A percentile compares a stretch with the other conserved stretches of the same genome.
Conservation (phyloP, 92 coral and sea anemone genomes). For the Nematostella vectensis region DNA sequence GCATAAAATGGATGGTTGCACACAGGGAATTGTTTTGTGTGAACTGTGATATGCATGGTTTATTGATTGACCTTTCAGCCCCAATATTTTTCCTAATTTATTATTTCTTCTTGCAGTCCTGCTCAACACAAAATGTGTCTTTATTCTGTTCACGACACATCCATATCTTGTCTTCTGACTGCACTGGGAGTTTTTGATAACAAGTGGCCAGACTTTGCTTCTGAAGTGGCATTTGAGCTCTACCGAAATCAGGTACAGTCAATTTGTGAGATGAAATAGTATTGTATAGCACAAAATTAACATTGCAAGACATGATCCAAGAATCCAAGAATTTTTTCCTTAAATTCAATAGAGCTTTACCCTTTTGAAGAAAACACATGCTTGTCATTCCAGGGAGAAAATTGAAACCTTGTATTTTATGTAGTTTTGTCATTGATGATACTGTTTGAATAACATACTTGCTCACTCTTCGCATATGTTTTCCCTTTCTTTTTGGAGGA, state of each 20-base stretch:
- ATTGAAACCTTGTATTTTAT: no score
- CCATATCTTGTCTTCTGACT: constrained; percentile 48
- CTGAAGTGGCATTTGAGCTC: constrained; percentile 71
- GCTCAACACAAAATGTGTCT: constrained; percentile 57
- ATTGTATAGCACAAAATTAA: no score
- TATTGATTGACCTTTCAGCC: no score
- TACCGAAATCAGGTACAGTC: constrained; percentile 68
- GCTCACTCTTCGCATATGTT: background rate
- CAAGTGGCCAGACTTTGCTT: constrained; percentile 85
- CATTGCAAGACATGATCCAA: background rate
- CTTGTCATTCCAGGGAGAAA: no score
- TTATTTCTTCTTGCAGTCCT: constrained; percentile 9
- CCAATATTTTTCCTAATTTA: no score
- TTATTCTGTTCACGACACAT: constrained; percentile 79
- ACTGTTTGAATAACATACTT: background rate
- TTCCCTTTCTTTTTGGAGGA: constrained; percentile 32
- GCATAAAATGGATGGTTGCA: no score
- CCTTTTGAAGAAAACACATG: no score
- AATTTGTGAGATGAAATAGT: no score
- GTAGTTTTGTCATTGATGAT: no score
- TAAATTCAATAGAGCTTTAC: no score
- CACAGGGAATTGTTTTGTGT: no score
- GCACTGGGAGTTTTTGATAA: constrained; percentile 47
- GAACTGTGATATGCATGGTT: no score
- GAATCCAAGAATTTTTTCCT: background rate